Base-by-base conservation (phyloP, 2,113 vertebrate species). In the Takifugu flavidus region DNA sequence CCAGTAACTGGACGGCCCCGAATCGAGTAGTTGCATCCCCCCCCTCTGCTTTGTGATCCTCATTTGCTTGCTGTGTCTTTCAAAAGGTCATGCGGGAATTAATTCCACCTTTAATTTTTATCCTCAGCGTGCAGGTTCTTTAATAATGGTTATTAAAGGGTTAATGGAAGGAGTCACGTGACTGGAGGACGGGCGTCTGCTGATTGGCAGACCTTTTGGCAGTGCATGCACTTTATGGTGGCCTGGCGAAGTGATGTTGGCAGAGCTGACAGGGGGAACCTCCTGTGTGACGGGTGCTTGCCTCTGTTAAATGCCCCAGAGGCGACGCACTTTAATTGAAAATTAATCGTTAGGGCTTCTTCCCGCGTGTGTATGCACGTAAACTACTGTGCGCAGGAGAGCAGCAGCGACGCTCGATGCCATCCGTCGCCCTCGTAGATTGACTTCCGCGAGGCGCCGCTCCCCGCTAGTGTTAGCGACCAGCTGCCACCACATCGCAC, bases 291-390 rank as follows among this genome's bases (percentile, higher is more conserved):
- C 90, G 89, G 90, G 89, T 89, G 90, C 92, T 94, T 92, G 92
- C 94, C 93, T 94, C 91, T 92, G 90, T 93, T 91, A 90, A 88
- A 91, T 89, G 90, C 92, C 89, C 86, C 92, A 85, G 83, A 91
- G 94, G 93, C 92, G 90, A 84, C 89, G 88, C 90, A 90, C 92
- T 95, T 94, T 94, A 93, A 95, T 95, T 96, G 94, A 95, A 98
- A 95, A 95, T 93, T 90, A 94, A 94, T 94, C 93, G 91, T 94
- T 93, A 91, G 93, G 88, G 49, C 34, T n/a, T 92, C 45, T 47
- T 2, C 15, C n/a, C 15, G 45, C 27, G 14, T 29, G 12, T 34
- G 52, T 34, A 51, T 53, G 66, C 42, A 13, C 93, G 92, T 61
- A 55, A 69, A 62, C 93, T 93, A 92, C 94, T 4, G 29, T 31